phyloP scores from a whole-genome alignment of 2,797 vertebrate species.

The Cygnus olor region DNA sequence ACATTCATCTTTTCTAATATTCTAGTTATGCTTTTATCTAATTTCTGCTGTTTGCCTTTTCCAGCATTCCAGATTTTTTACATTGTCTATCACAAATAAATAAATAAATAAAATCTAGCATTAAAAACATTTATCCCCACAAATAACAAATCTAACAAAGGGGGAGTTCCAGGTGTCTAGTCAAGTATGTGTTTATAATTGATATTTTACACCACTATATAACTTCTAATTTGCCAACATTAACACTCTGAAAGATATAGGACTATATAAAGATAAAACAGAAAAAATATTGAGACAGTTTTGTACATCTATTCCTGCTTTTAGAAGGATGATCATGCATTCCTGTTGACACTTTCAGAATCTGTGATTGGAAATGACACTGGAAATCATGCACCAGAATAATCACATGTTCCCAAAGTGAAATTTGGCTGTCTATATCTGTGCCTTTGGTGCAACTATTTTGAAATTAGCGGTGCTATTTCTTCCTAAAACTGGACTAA shows the following conservation, averaged over 20 bases:
- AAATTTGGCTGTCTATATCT: neutral
- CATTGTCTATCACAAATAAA: neutral
- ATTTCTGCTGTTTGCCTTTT: neutral
- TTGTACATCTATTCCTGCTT: neutral
- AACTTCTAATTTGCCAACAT: neutral
- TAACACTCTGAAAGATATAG: neutral
- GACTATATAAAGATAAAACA: neutral
- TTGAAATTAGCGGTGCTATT: neutral
- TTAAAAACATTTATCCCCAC: neutral
- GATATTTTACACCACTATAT: neutral
- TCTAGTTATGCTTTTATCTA: neutral
- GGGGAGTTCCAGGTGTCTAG: neutral
- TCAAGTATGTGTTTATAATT: fast-evolving
- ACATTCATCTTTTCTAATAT: neutral
- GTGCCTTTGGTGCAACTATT: neutral
- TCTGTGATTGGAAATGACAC: neutral
- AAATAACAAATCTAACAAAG: neutral
- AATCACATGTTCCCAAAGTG: neutral
- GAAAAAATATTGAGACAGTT: neutral
- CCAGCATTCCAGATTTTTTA: neutral
- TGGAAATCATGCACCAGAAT: neutral
- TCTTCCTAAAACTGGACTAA: neutral
- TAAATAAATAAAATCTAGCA: neutral
- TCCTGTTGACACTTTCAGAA: neutral
- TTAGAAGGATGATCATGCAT: neutral